A percentile compares a stretch with the other conserved stretches of the same genome.
These are phyloP conservation scores for Andrena dorsata DNA, from an alignment of 2,888 invertebrate genomes.

Conservation along the genomic window DNA sequence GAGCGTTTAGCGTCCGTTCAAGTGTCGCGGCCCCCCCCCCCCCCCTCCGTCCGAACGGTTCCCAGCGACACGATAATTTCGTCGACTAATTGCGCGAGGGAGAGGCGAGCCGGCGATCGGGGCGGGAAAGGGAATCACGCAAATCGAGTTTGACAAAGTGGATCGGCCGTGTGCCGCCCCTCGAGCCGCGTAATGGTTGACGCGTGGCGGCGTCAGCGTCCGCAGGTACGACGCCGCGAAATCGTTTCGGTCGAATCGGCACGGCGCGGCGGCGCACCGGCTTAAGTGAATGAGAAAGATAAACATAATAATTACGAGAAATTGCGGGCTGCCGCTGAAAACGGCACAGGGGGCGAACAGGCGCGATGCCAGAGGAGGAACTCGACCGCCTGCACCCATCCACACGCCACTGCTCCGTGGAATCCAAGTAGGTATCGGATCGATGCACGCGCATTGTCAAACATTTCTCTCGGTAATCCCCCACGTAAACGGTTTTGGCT, in stretches of 20 bases:
- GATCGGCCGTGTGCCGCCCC: constrained; percentile 50
- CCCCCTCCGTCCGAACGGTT: not conserved
- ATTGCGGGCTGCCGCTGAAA: constrained; percentile 75
- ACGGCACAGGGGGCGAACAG: constrained; percentile 40
- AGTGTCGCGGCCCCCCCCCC: too few species aligned
- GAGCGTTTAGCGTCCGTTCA: not conserved
- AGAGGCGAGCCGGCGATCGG: constrained; percentile 11
- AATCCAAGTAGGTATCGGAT: constrained; percentile 18
- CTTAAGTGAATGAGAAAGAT: constrained; percentile 83
- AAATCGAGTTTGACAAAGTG: constrained; percentile 69
- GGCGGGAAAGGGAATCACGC: constrained; percentile 59
- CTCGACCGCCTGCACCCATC: constrained; percentile 11
- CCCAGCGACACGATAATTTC: constrained; percentile 33
- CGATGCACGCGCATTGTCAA: not conserved
- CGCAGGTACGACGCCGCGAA: constrained; percentile 29
- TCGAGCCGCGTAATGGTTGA: constrained; percentile 46
- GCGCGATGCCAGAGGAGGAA: constrained; percentile 13
- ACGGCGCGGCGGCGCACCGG: constrained; percentile 53
- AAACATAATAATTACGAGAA: constrained; percentile 77
- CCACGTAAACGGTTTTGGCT: not conserved
- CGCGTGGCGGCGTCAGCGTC: constrained; percentile 53
- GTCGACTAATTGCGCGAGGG: constrained; percentile 40
- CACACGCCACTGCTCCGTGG: constrained; percentile 6
- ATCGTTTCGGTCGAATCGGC: constrained; percentile 41
- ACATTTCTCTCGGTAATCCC: not conserved